Evolutionary conservation across 92 coral and sea anemone genomes (phyloP).

Genomic region (Metridium senile): DNA sequence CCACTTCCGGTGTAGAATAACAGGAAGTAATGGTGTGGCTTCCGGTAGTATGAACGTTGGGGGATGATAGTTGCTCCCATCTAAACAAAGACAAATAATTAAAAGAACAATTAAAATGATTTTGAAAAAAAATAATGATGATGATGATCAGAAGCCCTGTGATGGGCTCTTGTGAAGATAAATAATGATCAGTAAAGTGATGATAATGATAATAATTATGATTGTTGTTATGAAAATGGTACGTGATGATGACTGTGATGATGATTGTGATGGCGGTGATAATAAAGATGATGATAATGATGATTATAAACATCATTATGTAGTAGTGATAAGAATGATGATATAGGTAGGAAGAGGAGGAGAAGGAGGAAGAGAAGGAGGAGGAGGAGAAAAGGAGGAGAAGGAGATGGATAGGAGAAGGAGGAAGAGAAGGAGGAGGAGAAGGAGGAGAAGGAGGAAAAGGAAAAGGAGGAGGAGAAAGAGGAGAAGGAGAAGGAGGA

Average conservation of each 20-base stretch:
- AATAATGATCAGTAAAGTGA: neutral
- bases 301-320: neutral
- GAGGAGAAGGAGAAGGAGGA: too few species aligned
- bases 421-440: too few species aligned
- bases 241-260: neutral
- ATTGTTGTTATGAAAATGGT: neutral
- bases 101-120: neutral
- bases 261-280: neutral
- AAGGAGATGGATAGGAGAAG: too few species aligned
- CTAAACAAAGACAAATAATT: slow-evolving; percentile 7
- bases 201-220: neutral
- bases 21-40: slow-evolving; percentile 67
- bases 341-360: too few species aligned
- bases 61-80: slow-evolving; percentile 71
- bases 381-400: too few species aligned
- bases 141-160: neutral
- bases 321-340: neutral
- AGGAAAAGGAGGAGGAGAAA: too few species aligned
- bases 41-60: slow-evolving; percentile 55
- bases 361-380: too few species aligned
- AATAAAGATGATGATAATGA: neutral
- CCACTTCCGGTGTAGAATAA: slow-evolving; percentile 75
- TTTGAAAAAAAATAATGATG: neutral
- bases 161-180: neutral
- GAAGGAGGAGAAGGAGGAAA: too few species aligned